Conservation (phyloP, 2,888 invertebrate genomes). For the Leptodirus hochenwartii region DNA sequence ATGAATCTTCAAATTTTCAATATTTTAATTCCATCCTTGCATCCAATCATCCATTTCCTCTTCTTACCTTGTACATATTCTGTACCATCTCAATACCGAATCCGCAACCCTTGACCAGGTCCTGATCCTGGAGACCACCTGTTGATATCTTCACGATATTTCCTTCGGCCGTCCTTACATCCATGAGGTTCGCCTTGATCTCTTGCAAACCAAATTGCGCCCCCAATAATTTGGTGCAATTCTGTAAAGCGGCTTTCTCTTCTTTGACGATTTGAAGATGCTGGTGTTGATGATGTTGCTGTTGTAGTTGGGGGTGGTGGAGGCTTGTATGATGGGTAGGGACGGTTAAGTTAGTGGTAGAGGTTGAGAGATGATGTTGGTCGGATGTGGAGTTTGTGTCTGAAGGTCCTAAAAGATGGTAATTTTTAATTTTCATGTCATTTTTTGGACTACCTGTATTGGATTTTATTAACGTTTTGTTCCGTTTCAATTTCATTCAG, state of each 20-base stretch:
- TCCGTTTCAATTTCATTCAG: too few relatives aligned
- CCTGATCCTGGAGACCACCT: slow-evolving; percentile 36
- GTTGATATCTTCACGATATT: slow-evolving; percentile 57
- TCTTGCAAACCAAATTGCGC: slow-evolving; percentile 25
- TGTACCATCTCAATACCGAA: slow-evolving; percentile 54
- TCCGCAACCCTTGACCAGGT: slow-evolving; percentile 37
- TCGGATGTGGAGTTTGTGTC: too few relatives aligned
- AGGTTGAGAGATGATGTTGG: too few relatives aligned
- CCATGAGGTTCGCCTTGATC: slow-evolving; percentile 35
- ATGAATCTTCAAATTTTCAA: too few relatives aligned
- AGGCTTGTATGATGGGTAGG: slow-evolving; percentile 34
- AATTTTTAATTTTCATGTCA: too few relatives aligned
- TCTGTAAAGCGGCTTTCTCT: slow-evolving; percentile 34
- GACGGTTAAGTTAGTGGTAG: slow-evolving; percentile 19
- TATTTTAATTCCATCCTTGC: too few relatives aligned
- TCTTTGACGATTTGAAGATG: slow-evolving; percentile 39
- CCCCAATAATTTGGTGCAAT: slow-evolving; percentile 28
- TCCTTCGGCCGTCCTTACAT: slow-evolving; percentile 46
- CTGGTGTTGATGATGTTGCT: slow-evolving; percentile 32
- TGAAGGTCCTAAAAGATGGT: too few relatives aligned
- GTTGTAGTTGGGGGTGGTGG: slow-evolving; percentile 33
- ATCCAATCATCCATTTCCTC: too few relatives aligned
- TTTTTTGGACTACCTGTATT: too few relatives aligned
- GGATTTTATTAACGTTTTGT: too few relatives aligned
- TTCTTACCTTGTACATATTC: slow-evolving; percentile 66